Conservation (phyloP, 2,888 invertebrate species). For the Drosophila kokeensis region DNA sequence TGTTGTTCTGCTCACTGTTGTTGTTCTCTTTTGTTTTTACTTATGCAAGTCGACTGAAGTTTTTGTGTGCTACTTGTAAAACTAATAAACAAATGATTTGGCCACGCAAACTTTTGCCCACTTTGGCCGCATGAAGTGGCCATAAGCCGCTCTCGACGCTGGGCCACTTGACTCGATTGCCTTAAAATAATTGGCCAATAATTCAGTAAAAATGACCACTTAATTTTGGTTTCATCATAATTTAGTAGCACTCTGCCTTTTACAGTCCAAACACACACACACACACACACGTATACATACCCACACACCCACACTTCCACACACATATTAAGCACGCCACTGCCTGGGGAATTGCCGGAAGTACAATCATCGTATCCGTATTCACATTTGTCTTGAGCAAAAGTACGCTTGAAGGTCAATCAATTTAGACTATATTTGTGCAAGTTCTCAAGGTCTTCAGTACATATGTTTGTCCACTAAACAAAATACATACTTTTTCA, state of each 20-base stretch:
- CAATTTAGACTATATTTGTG: not conserved
- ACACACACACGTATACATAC: constrained; percentile 3
- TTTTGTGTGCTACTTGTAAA: constrained; percentile 51
- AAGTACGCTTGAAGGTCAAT: constrained; percentile 64
- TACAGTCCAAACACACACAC: constrained; percentile 5
- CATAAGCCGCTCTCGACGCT: constrained; percentile 27
- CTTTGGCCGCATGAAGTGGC: constrained; percentile 9
- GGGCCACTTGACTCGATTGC: constrained; percentile 74
- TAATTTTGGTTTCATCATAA: constrained; percentile 71
- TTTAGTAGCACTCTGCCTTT: constrained; percentile 44
- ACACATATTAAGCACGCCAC: constrained; percentile 51
- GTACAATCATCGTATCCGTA: constrained; percentile 33
- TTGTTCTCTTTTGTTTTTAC: constrained; percentile 36
- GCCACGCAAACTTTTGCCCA: constrained; percentile 58
- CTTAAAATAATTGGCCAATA: constrained; percentile 80
- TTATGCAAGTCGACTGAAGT: constrained; percentile 41
- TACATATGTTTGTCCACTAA: not conserved
- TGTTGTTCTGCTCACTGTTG: constrained; percentile 38
- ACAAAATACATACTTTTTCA: not conserved
- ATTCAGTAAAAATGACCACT: constrained; percentile 77
- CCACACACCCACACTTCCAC: constrained; percentile 1
- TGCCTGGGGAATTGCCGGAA: constrained; percentile 71
- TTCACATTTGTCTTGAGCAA: constrained; percentile 42
- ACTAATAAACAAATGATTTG: constrained; percentile 78
- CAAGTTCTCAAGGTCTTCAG: not conserved